Conservation (phyloP, 2,797 vertebrate species). For the Alcedo quadribrachys region DNA sequence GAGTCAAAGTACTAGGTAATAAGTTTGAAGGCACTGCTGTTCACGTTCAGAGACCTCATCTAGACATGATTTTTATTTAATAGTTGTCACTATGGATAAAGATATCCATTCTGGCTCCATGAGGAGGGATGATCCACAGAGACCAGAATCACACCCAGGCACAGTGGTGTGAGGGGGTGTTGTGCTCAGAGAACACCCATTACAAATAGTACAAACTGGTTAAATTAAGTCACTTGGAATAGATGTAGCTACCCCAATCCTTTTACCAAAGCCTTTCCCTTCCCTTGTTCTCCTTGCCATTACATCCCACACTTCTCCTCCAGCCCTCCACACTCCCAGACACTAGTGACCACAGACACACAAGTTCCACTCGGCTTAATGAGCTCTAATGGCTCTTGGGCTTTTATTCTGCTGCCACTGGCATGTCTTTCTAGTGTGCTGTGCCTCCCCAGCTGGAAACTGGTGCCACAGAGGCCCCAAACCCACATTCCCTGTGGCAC, state of each 20-base stretch:
- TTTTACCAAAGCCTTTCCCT: neutral
- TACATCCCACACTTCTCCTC: neutral
- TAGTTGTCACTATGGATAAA: neutral
- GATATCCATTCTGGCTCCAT: neutral
- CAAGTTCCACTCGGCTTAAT: neutral
- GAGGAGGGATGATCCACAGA: neutral
- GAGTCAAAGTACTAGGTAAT: neutral
- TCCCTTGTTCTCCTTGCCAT: neutral
- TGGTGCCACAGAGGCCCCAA: neutral
- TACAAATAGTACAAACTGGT: neutral
- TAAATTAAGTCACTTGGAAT: neutral
- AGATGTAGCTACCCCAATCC: neutral
- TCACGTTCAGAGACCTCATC: neutral
- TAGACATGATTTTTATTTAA: neutral
- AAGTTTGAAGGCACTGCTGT: too few relatives aligned
- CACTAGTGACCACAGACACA: neutral
- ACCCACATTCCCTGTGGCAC: neutral
- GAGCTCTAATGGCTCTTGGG: neutral
- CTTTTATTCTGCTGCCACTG: neutral
- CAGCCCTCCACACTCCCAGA: rapidly evolving
- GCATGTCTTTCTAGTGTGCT: neutral
- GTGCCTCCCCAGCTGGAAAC: neutral
- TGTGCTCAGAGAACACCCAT: neutral
- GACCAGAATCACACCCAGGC: neutral
- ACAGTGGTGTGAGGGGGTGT: rapidly evolving